Conservation (phyloP, 2,888 invertebrate genomes). For the Flabesymbios commensalis region DNA sequence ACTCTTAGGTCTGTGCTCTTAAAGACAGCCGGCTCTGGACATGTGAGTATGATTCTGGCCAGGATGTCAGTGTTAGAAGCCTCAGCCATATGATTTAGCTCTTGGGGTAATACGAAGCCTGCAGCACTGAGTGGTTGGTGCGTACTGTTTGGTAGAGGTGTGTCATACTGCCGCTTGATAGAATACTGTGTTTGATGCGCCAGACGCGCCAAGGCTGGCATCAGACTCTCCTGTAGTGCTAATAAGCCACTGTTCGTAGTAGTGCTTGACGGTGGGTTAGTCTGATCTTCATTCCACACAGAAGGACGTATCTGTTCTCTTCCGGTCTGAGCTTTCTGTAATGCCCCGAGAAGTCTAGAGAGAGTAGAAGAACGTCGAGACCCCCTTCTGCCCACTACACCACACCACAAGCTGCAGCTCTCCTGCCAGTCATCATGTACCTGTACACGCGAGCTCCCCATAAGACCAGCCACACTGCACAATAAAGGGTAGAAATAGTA, state of each 20-base stretch:
- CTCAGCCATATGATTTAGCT: slow-evolving; percentile 5
- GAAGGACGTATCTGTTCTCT: background rate
- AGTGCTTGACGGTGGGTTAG: background rate
- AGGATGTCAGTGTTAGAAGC: slow-evolving; percentile 9
- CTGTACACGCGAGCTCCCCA: slow-evolving; percentile 14
- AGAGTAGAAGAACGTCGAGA: slow-evolving; percentile 19
- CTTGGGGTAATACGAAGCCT: slow-evolving; percentile 9
- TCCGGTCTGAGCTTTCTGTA: background rate
- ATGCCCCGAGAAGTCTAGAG: slow-evolving; percentile 11
- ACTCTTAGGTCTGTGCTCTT: slow-evolving; percentile 15
- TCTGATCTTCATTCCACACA: too few relatives aligned
- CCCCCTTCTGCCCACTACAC: slow-evolving; percentile 17
- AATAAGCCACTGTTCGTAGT: background rate
- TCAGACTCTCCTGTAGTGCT: slow-evolving; percentile 3
- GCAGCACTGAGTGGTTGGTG: background rate
- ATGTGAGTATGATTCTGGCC: slow-evolving; percentile 17
- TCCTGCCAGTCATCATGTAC: slow-evolving; percentile 25
- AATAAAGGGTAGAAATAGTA: slow-evolving; percentile 26
- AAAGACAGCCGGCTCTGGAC: slow-evolving; percentile 11
- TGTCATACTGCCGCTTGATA: slow-evolving; percentile 6
- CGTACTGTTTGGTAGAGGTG: background rate
- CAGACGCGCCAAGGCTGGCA: background rate
- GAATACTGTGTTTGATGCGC: background rate
- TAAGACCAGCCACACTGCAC: slow-evolving; percentile 14
- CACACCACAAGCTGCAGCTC: slow-evolving; percentile 21